A percentile compares a stretch with the other conserved stretches of the same genome.
These are phyloP conservation scores for Terebella lapidaria DNA, from an alignment of 2,888 invertebrate species.

Conservation along the genomic window DNA sequence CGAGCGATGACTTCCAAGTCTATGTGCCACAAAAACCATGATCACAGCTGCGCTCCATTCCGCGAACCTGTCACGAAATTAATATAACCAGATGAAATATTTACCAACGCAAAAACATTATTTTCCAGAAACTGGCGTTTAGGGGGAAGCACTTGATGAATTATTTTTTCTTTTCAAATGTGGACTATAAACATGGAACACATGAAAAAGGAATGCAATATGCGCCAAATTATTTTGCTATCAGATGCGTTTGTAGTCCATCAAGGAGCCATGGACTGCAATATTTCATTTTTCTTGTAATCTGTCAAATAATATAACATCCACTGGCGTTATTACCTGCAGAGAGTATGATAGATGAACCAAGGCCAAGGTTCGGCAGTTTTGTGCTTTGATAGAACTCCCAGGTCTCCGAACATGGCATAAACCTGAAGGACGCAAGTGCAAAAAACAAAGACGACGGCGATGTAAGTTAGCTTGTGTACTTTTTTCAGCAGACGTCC, in stretches of 20 bases:
- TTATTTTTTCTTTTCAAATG: no score
- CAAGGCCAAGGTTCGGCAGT: slow-evolving; percentile 57
- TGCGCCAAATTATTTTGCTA: no score
- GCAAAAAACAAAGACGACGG: slow-evolving; percentile 58
- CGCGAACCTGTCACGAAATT: background rate
- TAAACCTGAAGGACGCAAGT: slow-evolving; percentile 58
- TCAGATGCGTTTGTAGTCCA: no score
- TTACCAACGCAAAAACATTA: no score
- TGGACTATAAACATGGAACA: no score
- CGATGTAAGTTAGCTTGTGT: slow-evolving; percentile 57
- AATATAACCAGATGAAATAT: no score
- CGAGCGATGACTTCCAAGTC: background rate
- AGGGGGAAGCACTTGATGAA: no score
- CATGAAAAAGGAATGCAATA: no score
- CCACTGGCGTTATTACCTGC: slow-evolving; percentile 26
- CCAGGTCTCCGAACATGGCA: slow-evolving; percentile 58
- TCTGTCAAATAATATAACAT: background rate
- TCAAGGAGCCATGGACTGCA: no score
- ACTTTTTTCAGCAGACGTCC: slow-evolving; percentile 56
- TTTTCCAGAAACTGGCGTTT: no score
- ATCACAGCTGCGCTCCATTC: background rate
- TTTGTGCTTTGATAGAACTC: slow-evolving; percentile 44
- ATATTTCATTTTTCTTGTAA: no score
- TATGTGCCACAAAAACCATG: background rate
- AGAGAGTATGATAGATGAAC: slow-evolving; percentile 58